A percentile compares a stretch with the other conserved stretches of the same genome.
Evolutionary conservation across 2,888 invertebrate genomes (phyloP).

Genomic region (Lottia gigantea): DNA sequence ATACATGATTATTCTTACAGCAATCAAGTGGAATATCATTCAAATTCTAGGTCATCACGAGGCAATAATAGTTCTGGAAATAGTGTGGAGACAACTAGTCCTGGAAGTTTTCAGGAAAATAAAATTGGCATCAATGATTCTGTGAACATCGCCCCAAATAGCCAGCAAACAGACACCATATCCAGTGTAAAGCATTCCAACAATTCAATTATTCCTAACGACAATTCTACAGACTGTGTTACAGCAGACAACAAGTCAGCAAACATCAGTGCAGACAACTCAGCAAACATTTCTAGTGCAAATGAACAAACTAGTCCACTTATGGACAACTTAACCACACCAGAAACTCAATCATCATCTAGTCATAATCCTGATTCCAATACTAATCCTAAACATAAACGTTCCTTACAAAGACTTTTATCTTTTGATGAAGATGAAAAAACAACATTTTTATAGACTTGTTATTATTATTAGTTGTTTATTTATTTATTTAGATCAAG

Average conservation of each 20-base stretch:
- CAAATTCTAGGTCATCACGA: background rate
- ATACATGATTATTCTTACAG: slow-evolving; percentile 83
- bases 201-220: background rate
- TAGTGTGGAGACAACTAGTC: background rate
- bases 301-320: background rate
- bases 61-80: background rate
- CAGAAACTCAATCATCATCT: background rate
- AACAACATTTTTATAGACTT: background rate
- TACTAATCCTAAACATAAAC: background rate
- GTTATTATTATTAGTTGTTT: too few species aligned
- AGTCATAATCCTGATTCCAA: background rate
- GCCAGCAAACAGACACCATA: background rate
- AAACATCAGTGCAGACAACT: background rate
- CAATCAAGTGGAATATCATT: slow-evolving; percentile 77
- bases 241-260: background rate
- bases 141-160: background rate
- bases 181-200: background rate
- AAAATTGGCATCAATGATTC: background rate
- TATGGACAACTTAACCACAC: background rate
- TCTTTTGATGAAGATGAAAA: slow-evolving; percentile 1
- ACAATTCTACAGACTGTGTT: background rate
- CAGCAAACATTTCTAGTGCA: background rate
- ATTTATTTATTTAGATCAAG: too few species aligned
- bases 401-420: background rate
- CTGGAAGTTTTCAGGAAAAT: background rate